These are phyloP conservation scores for Dryocosmus kuriphilus DNA, from an alignment of 2,888 invertebrate genomes.

Conservation along the genomic window DNA sequence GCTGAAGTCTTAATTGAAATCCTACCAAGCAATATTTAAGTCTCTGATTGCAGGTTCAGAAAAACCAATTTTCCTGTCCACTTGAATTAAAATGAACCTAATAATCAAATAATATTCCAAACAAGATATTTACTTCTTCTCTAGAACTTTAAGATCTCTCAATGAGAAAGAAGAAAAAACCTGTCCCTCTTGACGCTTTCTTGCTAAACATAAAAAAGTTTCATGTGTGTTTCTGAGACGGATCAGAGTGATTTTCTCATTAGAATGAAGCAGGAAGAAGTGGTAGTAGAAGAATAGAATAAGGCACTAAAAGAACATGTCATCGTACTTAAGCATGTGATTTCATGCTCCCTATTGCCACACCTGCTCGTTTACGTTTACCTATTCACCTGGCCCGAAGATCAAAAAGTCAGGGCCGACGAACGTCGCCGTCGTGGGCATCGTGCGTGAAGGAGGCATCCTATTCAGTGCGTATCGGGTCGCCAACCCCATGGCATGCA, in stretches of 20 bases:
- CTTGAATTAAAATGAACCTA: no score
- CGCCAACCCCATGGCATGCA: constrained; percentile 57
- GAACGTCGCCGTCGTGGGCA: constrained; percentile 40
- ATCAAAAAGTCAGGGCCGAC: constrained; percentile 53
- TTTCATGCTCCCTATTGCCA: constrained; percentile 43
- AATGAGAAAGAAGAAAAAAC: no score
- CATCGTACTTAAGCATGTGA: constrained; percentile 24
- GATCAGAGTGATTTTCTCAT: constrained; percentile 18
- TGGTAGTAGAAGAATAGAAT: neutral
- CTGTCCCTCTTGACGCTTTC: neutral
- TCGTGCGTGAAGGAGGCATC: constrained; percentile 57
- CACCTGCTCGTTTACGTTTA: constrained; percentile 49
- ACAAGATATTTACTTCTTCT: no score
- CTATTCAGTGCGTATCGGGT: constrained; percentile 46
- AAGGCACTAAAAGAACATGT: constrained; percentile 16
- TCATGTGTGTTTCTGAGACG: neutral
- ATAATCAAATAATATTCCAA: no score
- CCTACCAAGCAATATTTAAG: no score
- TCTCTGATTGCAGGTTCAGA: no score
- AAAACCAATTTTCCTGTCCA: no score
- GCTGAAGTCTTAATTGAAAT: no score
- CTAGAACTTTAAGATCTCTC: no score
- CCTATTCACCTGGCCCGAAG: constrained; percentile 48
- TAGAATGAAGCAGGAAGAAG: constrained; percentile 18
- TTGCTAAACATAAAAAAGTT: neutral